These are phyloP conservation scores for Camelus bactrianus DNA, from an alignment of 2,113 vertebrate species.

Conservation along the genomic window DNA sequence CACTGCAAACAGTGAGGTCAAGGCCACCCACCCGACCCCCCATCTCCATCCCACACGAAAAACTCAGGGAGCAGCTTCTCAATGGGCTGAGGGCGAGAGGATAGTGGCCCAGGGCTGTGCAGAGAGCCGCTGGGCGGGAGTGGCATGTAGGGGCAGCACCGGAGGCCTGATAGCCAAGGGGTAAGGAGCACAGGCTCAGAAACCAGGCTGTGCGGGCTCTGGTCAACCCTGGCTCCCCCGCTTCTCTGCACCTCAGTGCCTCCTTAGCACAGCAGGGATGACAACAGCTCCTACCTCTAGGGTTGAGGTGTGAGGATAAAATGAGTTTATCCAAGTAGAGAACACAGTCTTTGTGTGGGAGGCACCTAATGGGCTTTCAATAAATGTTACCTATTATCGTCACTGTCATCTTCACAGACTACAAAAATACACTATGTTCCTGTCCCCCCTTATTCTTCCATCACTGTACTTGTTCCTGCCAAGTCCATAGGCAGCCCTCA, in stretches of 20 bases:
- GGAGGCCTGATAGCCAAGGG: too few species aligned
- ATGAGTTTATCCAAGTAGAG: accelerated
- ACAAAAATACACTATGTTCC: accelerated
- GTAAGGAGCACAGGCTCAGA: not conserved
- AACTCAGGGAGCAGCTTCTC: not conserved
- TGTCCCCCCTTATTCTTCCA: too few species aligned
- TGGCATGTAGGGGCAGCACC: not conserved
- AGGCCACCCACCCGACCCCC: not conserved
- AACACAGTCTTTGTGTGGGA: accelerated
- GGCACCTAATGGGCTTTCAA: not conserved
- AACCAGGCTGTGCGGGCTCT: accelerated
- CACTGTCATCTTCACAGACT: accelerated
- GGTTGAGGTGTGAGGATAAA: accelerated
- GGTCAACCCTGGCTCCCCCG: not conserved
- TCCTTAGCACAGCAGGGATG: not conserved
- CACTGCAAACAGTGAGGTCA: not conserved
- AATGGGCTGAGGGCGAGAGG: not conserved
- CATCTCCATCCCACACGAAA: not conserved
- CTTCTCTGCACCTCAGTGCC: not conserved
- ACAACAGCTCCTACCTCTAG: accelerated
- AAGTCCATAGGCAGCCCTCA: not conserved
- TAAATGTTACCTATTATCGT: not conserved
- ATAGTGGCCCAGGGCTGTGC: accelerated
- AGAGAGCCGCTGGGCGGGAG: too few species aligned
- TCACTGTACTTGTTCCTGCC: not conserved